Base-by-base conservation (phyloP, 35 echinoderm and acorn worm genomes). In the Holothuria glaberrima region DNA sequence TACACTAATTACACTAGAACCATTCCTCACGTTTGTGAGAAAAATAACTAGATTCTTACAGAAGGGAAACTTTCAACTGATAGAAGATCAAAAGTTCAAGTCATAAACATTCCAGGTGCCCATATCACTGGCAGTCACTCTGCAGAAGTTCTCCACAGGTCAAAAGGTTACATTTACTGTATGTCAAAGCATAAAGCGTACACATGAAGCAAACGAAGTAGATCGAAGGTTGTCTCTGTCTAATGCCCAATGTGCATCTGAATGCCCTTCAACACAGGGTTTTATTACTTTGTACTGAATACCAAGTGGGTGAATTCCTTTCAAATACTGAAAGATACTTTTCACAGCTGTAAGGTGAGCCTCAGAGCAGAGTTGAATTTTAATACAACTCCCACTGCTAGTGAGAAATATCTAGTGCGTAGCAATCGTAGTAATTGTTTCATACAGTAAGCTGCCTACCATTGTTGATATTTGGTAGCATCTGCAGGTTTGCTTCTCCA, bases 401-500 rank as follows among this genome's bases (percentile, higher is more conserved):
- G n/a, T 75, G 71, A 35, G 71, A 41, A 75, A 75, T 75, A 38
- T 21, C 71, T 35, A 32, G 71, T 75, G 41, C 31, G 71, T 75
- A 68, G 30, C 5, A 68, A 10, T n/a, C n/a, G n/a, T n/a, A n/a
- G n/a, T n/a, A n/a, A n/a, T 68, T 25, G 64, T 14, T 20, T 2
- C 64, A 68, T 19, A 68, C 64, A 68, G n/a, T 32, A 68, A 68
- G 64, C 24, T 68, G 64, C 64, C 64, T 68, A 68, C 64, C 22
- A 68, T 68, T 68, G 64, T 68, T 68, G 30, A 68, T 68, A 68
- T 68, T 25, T 68, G 13, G 1, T 1, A 68, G 64, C 18, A 68
- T 65, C 64, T 68, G 22, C 64, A 69, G 66, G 24, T 69, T 69
- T 69, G 66, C 66, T 69, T 69, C 66, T 69, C 66, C n/a, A 69